These are phyloP conservation scores for Ladona fulva DNA, from an alignment of 1,140 invertebrate species.

Conservation along the genomic window DNA sequence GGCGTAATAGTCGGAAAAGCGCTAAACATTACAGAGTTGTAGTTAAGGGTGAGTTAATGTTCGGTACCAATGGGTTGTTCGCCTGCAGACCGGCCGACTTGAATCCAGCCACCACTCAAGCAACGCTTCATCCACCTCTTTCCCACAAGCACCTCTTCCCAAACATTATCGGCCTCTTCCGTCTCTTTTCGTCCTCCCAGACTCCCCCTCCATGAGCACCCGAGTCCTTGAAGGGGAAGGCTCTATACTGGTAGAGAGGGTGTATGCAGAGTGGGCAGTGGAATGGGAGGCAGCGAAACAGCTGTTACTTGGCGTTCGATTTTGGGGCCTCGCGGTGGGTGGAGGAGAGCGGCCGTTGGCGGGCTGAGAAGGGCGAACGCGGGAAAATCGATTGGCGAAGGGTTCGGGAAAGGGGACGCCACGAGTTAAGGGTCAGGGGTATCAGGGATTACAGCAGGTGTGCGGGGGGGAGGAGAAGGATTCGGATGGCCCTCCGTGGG, in stretches of 20 bases:
- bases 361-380: neutral
- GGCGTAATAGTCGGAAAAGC: too few species aligned
- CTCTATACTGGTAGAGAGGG: neutral
- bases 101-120: too few species aligned
- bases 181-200: neutral
- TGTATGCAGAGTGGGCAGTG: too few species aligned
- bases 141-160: too few species aligned
- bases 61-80: too few species aligned
- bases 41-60: too few species aligned
- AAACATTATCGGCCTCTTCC: too few species aligned
- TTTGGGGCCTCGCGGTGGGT: neutral
- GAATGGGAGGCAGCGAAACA: neutral
- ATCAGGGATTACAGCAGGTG: neutral
- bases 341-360: neutral
- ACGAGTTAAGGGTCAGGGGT: neutral
- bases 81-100: too few species aligned
- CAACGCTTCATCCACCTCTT: too few species aligned
- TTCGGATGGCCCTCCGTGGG: too few species aligned
- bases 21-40: too few species aligned
- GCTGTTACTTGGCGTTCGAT: neutral
- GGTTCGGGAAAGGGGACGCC: neutral
- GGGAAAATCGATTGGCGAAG: neutral
- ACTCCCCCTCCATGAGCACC: neutral
- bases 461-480: neutral
- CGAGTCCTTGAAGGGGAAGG: neutral